Conservation (phyloP, 2,888 invertebrate genomes). For the Resseliella maxima region DNA sequence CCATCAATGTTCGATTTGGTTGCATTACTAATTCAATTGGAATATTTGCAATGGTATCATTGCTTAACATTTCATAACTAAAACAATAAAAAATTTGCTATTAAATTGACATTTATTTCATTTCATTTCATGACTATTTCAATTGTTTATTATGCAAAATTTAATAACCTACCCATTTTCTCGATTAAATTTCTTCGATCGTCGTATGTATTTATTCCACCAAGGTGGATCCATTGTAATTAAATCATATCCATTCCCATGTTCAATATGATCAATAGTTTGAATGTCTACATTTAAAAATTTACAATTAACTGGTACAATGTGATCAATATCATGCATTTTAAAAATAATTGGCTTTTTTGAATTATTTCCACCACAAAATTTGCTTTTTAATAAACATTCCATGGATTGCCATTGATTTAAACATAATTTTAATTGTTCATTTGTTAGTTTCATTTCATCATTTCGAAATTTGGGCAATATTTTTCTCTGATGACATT, state of each 20-base stretch:
- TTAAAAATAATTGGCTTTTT: slow-evolving; percentile 69
- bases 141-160: no score
- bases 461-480: neutral
- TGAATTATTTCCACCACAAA: slow-evolving; percentile 72
- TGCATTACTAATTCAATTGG: slow-evolving; percentile 75
- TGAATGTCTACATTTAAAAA: slow-evolving; percentile 77
- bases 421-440: neutral
- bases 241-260: slow-evolving; percentile 75
- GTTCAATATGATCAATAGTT: slow-evolving; percentile 69
- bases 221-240: slow-evolving; percentile 95
- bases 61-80: slow-evolving; percentile 84
- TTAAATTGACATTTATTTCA: neutral
- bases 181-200: slow-evolving; percentile 74
- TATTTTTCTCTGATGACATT: neutral
- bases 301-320: slow-evolving; percentile 76
- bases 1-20: slow-evolving; percentile 74
- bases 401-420: neutral
- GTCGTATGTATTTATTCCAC: slow-evolving; percentile 93
- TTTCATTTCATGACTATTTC: neutral
- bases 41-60: slow-evolving; percentile 77
- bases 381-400: neutral
- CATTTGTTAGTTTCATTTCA: neutral
- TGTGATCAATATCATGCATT: slow-evolving; percentile 69
- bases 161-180: slow-evolving; percentile 74
- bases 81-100: slow-evolving; percentile 59